Evolutionary conservation across 2,113 vertebrate genomes (phyloP), one percentile per base, ranked within the genome.

Genomic region (Mugil cephalus): DNA sequence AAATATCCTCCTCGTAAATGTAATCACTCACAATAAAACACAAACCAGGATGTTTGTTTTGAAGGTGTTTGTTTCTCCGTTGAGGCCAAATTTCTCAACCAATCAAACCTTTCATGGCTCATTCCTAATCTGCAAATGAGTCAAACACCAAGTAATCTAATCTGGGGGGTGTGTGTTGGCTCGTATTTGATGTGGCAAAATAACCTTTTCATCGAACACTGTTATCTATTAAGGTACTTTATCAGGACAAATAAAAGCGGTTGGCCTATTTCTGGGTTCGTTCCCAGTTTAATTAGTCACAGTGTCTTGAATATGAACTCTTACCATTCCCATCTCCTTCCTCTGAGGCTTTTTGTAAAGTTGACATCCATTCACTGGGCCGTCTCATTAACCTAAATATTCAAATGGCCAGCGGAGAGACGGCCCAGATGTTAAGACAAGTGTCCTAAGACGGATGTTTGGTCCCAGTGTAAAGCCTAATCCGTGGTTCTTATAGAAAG

Each of bases 351-450:
- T 67, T 36, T 45, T 21, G 24, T 59, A 8, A 69, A 77, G 69
- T 76, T 78, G 59, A 79, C 70, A 45, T 69, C 67, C 56, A 42
- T 55, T 80, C 73, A 63, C 76, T 10, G 10, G 60, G 63, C 73
- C 42, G 45, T 77, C 24, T 30, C 69, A 79, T 79, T 84, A 86
- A 79, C 77, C 81, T 77, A 52, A 71, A 83, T 81, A 80, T 80
- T 61, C 63, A 70, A 60, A 55, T 15, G 43, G 54, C 47, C 54
- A 59, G 75, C 12, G 24, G 62, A 72, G 67, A 80, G 61, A 52
- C 76, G 17, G 74, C 74, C 43, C 74, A 75, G 17, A 78, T 79
- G 76, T 76, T 40, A 8, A 67, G 74, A 51, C 61, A 15, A 17
- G 6, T 52, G 46, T 56, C n/a, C n/a, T n/a, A n/a, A n/a, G n/a